Base-by-base conservation (phyloP, 35 echinoderm and acorn worm genomes). In the Antedon bifida region DNA sequence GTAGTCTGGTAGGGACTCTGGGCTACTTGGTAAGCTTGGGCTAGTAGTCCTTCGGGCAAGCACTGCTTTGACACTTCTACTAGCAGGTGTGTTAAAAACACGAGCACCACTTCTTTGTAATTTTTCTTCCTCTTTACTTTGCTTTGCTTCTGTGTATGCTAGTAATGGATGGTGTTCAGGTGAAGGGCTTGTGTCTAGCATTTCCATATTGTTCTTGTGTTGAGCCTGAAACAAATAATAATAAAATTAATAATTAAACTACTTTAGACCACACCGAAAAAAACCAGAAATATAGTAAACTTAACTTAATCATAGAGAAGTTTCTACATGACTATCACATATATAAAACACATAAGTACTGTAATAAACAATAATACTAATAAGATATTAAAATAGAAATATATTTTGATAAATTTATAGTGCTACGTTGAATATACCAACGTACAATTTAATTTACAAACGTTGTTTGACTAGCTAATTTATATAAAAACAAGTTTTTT, bases 201-300 rank as follows among this genome's bases (percentile, higher is more conserved):
- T 75, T 30, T 23, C 55, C 86, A 87, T 82, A 45, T 73, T 82
- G 46, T 79, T 81, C 29, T 87, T 78, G 35, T 87, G 86, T 34
- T 87, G 86, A 35, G 86, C 86, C 86, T 87, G 32, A n/a, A n/a
- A 36, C 16, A 1, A 34, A n/a, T 32, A 35, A 35, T 44, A 64
- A 64, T 64, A 42, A 23, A 64, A 16, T 64, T 64, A 26, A 64
- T 16, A 44, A 44, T 44, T 44, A 64, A 64, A 64, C 9, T 12
- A 64, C 51, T 16, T 44, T 44, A 5, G 16, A 8, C 5, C 16
- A 44, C 16, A 16, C 16, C n/a, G n/a, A n/a, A n/a, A 44, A 44
- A 44, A 44, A 44, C 39, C 5, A 44, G 39, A 44, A 44, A 44
- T 44, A 44, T 44, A 44, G 16, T 44, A 8, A 44, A 16, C n/a